Base-by-base conservation (phyloP, 2,888 invertebrate species). In the Nomada hirtipes region DNA sequence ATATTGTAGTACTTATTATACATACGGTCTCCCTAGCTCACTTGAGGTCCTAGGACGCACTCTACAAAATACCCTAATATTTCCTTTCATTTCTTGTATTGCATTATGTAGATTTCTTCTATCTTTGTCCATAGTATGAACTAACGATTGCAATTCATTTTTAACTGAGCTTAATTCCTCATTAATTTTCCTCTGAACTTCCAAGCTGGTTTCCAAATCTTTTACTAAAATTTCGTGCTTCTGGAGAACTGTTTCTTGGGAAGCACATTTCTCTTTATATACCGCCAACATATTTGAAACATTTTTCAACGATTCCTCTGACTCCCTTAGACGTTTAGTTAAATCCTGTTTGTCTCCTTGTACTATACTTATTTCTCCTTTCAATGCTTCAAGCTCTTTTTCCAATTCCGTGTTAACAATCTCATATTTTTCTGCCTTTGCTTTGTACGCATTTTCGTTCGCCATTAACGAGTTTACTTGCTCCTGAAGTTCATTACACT, bases 51-150 rank as follows among this genome's bases (percentile, higher is more conserved):
- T 95, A 1, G 97, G 97, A 44, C 97, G 95, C 11, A 97, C 95
- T 82, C 97, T 95, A 90, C 97, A 97, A 89, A 97, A 97, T 0
- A 97, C 97, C 71, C 97, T 93, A 73, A 97, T 97, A 89, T 97
- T 97, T 1, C 97, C 97, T 91, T 96, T 97, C 57, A 97, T 93
- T 92, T 97, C 97, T 94, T 97, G 97, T 50, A 97, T 95, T 0
- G 95, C 95, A 89, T 97, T 97, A 88, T 97, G 96, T 60, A 97
- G 92, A 63, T 94, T 94, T 87, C 96, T 95, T 70, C 96, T 95
- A 83, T 96, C 96, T 91, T 89, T 91, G 63, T 94, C 93, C 88
- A 93, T 87, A 94, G 93, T 86, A 93, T 95, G 95, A 73, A 95
- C 94, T 93, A 95, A 94, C 20, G 92, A 89, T 76, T 95, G 94